Base-by-base conservation (phyloP, 2,113 vertebrate species). In the Macheiramphus alcinus region DNA sequence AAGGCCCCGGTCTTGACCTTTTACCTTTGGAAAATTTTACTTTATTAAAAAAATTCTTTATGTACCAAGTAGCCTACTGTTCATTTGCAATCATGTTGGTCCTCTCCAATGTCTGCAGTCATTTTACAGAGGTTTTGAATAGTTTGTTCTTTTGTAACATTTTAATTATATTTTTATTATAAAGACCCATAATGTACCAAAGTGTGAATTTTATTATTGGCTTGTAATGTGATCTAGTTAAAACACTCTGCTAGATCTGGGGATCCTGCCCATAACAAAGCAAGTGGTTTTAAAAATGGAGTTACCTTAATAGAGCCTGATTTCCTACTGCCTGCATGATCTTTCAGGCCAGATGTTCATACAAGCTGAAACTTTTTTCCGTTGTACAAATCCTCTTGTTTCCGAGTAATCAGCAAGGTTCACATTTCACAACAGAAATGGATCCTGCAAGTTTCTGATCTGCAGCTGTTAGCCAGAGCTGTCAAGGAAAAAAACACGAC, bases 181-280 rank as follows among this genome's bases (percentile, higher is more conserved):
- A 27, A 52, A 52, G 53, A 92, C 6, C 13, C 47, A 32, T 52
- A 61, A 56, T n/a, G 19, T 95, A 85, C 13, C 16, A 53, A 85
- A 74, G 34, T 31, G 73, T 79, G 48, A 56, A 19, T 94, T 96
- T 96, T 92, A 88, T 92, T 96, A 42, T 71, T 87, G 53, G 27
- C 32, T 42, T 78, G 56, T 82, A 90, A 79, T 13, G n/a, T 40
- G 31, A 75, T 43, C 38, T 16, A 55, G 47, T 84, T 96, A 96
- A 96, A 96, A 96, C 52, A 80, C 70, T 68, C 34, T 92, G 45
- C 80, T 65, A 68, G 34, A 85, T 80, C 21, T 55, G 81, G 86
- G 84, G 31, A 94, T 79, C 90, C 90, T 87, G 79, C 73, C 93
- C 73, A 6, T 75, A 82, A 79, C 50, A 87, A 88, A 94, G 31